Base-by-base conservation (phyloP, 2,113 vertebrate genomes). In the Microcebus ravelobensis region DNA sequence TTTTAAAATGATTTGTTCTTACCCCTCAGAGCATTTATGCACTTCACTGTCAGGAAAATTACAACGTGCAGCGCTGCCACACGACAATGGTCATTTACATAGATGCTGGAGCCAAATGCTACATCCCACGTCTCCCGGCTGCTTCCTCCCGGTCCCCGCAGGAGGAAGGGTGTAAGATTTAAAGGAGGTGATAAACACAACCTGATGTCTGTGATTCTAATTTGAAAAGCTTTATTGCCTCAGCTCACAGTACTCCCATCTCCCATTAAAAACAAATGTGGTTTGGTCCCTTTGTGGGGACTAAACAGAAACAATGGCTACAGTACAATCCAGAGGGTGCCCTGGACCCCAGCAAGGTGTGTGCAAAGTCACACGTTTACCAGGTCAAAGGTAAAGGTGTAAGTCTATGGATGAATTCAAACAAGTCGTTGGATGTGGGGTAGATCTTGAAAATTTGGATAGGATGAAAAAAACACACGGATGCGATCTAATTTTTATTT, bases 31-130 rank as follows among this genome's bases (percentile, higher is more conserved):
- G 63, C 14, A 71, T 45, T 74, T 85, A 81, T n/a, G 48, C 65
- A 65, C 23, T 17, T 29, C 14, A n/a, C 23, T 73, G 79, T 92
- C 83, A 94, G 91, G 89, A 94, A 95, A 94, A 84, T 91, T 34
- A 96, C 48, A 96, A 39, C 52, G 83, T 83, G 89, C 57, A 55
- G 74, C 45, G 70, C 6, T 83, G 83, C 67, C 36, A 29, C 34
- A 29, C 29, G 82, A 83, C 96, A 94, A 73, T 11, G 57, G 74
- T 23, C 45, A 74, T 89, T 96, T 81, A 65, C 79, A 81, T 9
- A 83, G 79, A 45, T 87, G 74, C 15, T 21, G 0, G n/a, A 52
- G 79, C 95, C 93, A 93, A 96, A 91, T 23, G 36, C 80, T 65
- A 94, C 59, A 95, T 50, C 34, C 52, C 63, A 36, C n/a, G 57